Conservation (phyloP, 1,140 invertebrate species). For the Drosophila varians region DNA sequence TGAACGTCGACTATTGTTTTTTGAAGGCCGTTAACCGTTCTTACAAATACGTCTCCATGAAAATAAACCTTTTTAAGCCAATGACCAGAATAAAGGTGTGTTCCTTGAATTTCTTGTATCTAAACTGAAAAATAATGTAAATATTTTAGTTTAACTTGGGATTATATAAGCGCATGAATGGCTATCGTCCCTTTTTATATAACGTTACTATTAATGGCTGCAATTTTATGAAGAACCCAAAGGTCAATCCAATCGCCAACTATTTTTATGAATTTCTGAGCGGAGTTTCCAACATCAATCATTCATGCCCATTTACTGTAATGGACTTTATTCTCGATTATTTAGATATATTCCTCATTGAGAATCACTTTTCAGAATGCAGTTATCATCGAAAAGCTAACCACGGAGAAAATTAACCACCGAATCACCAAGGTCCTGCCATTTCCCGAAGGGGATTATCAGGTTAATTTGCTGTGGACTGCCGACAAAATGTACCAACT, state of each 20-base stretch:
- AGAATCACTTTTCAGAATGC: too few species aligned
- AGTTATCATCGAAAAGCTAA: too few species aligned
- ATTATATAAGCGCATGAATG: conserved; percentile 15
- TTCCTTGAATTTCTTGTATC: not conserved
- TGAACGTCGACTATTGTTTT: conserved; percentile 13
- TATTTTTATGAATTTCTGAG: conserved; percentile 15
- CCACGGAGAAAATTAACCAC: too few species aligned
- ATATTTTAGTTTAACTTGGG: not conserved
- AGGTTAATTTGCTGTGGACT: too few species aligned
- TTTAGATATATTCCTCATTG: too few species aligned
- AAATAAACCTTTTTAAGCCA: not conserved
- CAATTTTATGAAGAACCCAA: not conserved
- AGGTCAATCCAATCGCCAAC: not conserved
- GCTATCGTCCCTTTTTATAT: conserved; percentile 26
- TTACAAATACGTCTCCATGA: conserved; percentile 14
- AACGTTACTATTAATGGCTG: conserved; percentile 13
- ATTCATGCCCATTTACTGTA: too few species aligned
- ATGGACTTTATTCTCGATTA: too few species aligned
- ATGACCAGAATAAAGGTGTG: not conserved
- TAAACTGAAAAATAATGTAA: not conserved
- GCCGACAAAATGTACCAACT: too few species aligned
- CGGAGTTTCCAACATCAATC: conserved; percentile 9
- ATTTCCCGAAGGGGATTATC: too few species aligned
- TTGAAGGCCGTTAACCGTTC: conserved; percentile 24
- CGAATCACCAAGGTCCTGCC: too few species aligned